Evolutionary conservation across 2,113 vertebrate genomes (phyloP).

Genomic region (Platanista minor): DNA sequence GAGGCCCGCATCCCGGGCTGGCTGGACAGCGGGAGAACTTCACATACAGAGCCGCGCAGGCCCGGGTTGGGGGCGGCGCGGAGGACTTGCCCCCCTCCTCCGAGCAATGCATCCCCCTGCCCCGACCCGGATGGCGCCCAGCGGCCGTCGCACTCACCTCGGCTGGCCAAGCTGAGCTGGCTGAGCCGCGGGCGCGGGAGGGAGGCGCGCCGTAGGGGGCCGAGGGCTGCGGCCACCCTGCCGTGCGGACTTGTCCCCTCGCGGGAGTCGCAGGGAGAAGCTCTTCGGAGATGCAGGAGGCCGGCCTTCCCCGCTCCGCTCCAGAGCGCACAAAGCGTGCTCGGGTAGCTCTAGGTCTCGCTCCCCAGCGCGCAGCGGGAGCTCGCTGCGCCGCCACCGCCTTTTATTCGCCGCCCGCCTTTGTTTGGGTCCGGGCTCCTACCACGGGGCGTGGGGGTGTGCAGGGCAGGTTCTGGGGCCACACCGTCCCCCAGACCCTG

Average conservation of each 20-base stretch:
- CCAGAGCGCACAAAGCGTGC: background rate
- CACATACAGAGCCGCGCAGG: background rate
- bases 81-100: background rate
- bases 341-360: rapidly evolving
- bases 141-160: conserved; percentile 60
- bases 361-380: background rate
- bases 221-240: background rate
- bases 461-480: background rate
- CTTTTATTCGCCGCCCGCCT: conserved; percentile 76
- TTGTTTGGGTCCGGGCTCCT: conserved; percentile 70
- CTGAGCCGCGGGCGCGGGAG: background rate
- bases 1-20: background rate
- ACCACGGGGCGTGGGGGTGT: conserved; percentile 62
- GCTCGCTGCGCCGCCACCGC: conserved; percentile 50
- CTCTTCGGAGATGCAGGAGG: background rate
- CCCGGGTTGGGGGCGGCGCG: background rate
- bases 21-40: conserved; percentile 33
- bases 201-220: background rate
- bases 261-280: background rate
- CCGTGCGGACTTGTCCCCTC: background rate
- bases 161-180: background rate
- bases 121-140: background rate
- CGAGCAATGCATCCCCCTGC: background rate
- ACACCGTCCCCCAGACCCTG: background rate
- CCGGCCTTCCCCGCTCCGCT: background rate